Evolutionary conservation across 2,113 vertebrate species (phyloP).

Genomic region (Tragulus kanchil): DNA sequence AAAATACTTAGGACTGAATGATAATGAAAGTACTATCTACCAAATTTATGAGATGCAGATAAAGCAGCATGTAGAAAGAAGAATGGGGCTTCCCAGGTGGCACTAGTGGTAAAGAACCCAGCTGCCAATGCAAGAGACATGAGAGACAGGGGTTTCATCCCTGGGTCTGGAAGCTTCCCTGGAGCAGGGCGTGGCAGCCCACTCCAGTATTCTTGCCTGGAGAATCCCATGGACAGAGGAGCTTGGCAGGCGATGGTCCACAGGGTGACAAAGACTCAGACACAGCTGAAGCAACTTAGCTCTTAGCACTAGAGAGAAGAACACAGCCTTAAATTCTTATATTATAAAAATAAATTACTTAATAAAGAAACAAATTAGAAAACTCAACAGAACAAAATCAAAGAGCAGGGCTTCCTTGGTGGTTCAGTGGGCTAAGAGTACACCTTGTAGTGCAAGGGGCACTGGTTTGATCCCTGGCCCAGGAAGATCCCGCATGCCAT

Average conservation of each 20-base stretch:
- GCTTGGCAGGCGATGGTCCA: neutral
- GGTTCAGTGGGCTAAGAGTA: too few relatives aligned
- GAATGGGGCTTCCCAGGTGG: neutral
- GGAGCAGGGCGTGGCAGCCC: neutral
- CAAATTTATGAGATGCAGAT: neutral
- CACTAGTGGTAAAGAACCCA: neutral
- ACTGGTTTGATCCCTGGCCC: too few relatives aligned
- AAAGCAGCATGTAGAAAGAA: neutral
- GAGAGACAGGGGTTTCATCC: accelerated
- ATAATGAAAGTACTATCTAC: conserved; percentile 25
- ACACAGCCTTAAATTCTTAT: neutral
- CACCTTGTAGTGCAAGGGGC: too few relatives aligned
- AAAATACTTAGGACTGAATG: neutral
- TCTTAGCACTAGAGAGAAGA: neutral
- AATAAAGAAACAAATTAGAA: conserved; percentile 9
- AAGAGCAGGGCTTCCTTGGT: too few relatives aligned
- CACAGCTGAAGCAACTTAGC: neutral
- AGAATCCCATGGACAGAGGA: neutral
- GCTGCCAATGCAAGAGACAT: neutral
- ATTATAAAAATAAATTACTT: neutral
- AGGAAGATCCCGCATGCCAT: too few relatives aligned
- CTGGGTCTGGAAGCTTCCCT: neutral
- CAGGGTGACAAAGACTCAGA: neutral
- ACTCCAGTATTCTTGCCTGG: neutral
- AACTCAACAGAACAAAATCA: conserved; percentile 19